Conservation (phyloP, 2,113 vertebrate species). For the Oncorhynchus nerka region DNA sequence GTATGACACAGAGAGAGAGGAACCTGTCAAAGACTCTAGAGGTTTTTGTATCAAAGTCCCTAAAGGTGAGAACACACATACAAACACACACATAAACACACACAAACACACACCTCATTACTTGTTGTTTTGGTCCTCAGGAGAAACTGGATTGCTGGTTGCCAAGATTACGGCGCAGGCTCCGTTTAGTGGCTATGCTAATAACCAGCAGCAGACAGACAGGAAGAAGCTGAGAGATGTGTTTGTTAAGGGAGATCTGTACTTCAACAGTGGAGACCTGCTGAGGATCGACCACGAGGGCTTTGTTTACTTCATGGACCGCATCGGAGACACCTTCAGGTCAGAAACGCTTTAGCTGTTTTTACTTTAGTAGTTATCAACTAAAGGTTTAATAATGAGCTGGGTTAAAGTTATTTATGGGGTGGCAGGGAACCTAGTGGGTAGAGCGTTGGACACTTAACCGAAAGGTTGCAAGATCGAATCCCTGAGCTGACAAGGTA, state of each 20-base stretch:
- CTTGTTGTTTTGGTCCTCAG: conserved; percentile 41
- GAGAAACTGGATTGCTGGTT: conserved; percentile 82
- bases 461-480: no score
- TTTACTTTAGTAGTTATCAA: neutral
- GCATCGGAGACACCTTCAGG: conserved; percentile 89
- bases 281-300: conserved; percentile 78
- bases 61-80: conserved; percentile 64
- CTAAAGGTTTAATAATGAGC: neutral
- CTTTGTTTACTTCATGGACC: conserved; percentile 88
- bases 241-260: conserved; percentile 82
- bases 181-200: conserved; percentile 84
- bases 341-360: conserved; percentile 36
- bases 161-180: conserved; percentile 70
- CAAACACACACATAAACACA: neutral
- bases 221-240: conserved; percentile 82
- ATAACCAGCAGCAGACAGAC: conserved; percentile 76
- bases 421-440: no score
- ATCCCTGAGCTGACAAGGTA: no score
- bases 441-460: no score
- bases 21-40: conserved; percentile 69
- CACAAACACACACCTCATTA: neutral
- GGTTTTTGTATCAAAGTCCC: conserved; percentile 77
- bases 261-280: conserved; percentile 88
- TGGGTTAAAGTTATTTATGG: no score
- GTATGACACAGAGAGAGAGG: conserved; percentile 78